Evolutionary conservation across 2,113 vertebrate species (phyloP), one percentile per base, ranked within the genome.

Genomic region (Crotalus helleri): DNA sequence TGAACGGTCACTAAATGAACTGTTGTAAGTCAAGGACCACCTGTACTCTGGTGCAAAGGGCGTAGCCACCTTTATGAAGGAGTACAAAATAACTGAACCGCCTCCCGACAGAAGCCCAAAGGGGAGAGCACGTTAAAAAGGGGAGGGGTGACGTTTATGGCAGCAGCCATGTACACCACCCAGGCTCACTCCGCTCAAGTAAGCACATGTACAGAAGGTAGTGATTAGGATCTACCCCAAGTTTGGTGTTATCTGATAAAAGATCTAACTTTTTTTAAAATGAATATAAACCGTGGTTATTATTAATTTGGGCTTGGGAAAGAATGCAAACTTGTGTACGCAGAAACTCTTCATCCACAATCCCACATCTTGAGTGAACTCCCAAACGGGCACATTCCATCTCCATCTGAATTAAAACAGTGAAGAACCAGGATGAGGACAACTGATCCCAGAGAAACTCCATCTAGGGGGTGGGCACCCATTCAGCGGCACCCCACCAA

Each of bases 311-410:
- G 69, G 13, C 2, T 6, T 74, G 69, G 5, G 64, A 74, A 33
- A 74, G n/a, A 5, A 29, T 4, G 1, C 26, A 2, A 0, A 12
- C 10, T 64, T 64, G 26, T 29, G 11, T 29, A 64, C 13, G 8
- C 24, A 1, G 9, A 61, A 61, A 3, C 29, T 69, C 26, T n/a
- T n/a, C 4, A 4, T 3, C 0, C 69, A 74, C 1, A 17, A 15
- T 33, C n/a, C 12, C n/a, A 7, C 3, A 15, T 19, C 33, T 33
- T 74, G n/a, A 29, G 61, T 29, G 13, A 15, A 64, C 4, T 51
- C 26, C 61, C 61, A 13, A n/a, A 0, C 1, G 0, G 4, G 11
- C 26, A 64, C 4, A n/a, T n/a, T 13, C 29, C 4, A 0, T 5
- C 61, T 29, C 2, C 6, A 7, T 13, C 15, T 39, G n/a, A 74